phyloP scores from a whole-genome alignment of 2,113 vertebrate genomes.

The Helogale parvula region DNA sequence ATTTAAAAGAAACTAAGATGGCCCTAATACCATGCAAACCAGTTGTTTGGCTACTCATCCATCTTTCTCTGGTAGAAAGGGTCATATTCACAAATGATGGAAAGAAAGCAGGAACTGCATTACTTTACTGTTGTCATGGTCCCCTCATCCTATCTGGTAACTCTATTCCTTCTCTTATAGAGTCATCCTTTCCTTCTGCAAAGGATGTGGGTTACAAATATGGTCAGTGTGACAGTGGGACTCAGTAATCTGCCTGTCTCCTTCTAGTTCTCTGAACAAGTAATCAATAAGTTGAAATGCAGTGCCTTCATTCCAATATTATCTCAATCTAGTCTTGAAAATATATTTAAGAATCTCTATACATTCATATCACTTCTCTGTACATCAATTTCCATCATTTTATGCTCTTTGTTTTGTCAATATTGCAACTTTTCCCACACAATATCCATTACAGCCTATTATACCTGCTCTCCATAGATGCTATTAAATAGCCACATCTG shows the following conservation, averaged over 20 bases:
- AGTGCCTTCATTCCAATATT: conserved; percentile 25
- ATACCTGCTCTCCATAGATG: conserved; percentile 43
- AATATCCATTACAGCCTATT: conserved; percentile 68
- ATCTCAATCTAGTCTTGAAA: not conserved
- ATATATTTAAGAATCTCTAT: conserved; percentile 55
- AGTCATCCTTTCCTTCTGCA: not conserved
- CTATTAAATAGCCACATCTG: conserved; percentile 63
- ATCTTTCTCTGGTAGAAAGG: not conserved
- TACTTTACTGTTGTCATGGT: not conserved
- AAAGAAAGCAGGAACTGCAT: not conserved
- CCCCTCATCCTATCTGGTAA: not conserved
- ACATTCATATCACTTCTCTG: conserved; percentile 6
- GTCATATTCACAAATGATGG: not conserved
- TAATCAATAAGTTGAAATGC: conserved; percentile 2
- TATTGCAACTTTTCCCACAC: conserved; percentile 61
- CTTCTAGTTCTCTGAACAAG: not conserved
- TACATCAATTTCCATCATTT: conserved; percentile 59
- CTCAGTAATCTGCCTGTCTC: not conserved
- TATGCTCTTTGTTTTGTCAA: conserved; percentile 61
- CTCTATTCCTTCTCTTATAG: not conserved
- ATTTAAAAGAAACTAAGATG: conserved; percentile 8
- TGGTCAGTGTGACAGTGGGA: not conserved
- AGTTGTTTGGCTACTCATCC: not conserved
- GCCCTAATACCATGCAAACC: not conserved
- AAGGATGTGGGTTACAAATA: not conserved